A percentile compares a stretch with the other conserved stretches of the same genome.
These are phyloP conservation scores for Rhizomys pruinosus DNA, from an alignment of 2,113 vertebrate species.

Conservation along the genomic window DNA sequence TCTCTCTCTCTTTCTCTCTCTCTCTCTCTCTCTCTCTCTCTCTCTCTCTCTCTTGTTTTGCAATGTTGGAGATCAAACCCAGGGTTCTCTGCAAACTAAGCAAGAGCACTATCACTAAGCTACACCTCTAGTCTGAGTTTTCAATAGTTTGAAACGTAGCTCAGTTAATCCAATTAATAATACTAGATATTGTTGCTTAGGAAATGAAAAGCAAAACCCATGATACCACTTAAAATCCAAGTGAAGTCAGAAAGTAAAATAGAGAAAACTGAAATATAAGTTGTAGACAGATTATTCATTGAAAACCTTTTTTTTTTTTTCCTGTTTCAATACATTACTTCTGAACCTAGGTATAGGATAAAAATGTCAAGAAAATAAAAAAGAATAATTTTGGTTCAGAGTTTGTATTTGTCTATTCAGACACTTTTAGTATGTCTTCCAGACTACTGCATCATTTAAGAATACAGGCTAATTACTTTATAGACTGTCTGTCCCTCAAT, in stretches of 20 bases:
- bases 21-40: too few species aligned
- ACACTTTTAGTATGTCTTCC: slow-evolving; percentile 25
- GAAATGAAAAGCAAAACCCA: slow-evolving; percentile 30
- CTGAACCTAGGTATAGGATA: neutral
- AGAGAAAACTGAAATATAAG: neutral
- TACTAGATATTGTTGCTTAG: neutral
- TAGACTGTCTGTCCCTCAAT: neutral
- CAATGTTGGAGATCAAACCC: neutral
- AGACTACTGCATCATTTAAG: neutral
- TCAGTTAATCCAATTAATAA: slow-evolving; percentile 19
- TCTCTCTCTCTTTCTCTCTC: too few species aligned
- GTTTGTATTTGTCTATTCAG: neutral
- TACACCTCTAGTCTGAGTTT: neutral
- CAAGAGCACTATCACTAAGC: neutral
- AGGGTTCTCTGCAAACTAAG: neutral
- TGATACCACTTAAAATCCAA: slow-evolving; percentile 25
- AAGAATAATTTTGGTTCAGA: slow-evolving; percentile 24
- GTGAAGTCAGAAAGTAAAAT: slow-evolving; percentile 41
- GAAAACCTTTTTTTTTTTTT: neutral
- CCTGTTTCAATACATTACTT: neutral
- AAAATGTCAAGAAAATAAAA: slow-evolving; percentile 47
- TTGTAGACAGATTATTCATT: slow-evolving; percentile 28
- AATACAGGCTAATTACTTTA: neutral
- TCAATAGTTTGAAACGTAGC: slow-evolving; percentile 41
- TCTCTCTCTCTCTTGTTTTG: too few species aligned